Conservation (phyloP, 2,113 vertebrate genomes). For the Atrichornis clamosus region DNA sequence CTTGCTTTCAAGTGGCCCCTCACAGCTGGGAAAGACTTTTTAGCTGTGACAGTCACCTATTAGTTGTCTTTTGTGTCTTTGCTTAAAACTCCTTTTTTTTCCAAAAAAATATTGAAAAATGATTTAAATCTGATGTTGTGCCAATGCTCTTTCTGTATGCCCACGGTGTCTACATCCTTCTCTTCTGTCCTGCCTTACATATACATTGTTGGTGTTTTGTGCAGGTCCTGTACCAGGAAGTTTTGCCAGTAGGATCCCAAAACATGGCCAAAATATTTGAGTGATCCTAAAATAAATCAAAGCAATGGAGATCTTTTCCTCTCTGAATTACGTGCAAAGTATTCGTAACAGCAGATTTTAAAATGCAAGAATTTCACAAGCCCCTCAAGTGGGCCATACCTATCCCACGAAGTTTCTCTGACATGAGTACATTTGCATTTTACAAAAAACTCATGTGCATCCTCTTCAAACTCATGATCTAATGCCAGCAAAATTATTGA, state of each 20-base stretch:
- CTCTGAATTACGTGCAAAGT: background rate
- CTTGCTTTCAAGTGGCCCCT: background rate
- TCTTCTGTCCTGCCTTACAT: fast-evolving
- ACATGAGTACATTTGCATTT: background rate
- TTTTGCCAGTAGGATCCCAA: background rate
- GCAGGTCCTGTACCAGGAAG: background rate
- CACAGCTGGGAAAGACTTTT: background rate
- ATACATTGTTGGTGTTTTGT: background rate
- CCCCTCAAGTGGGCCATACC: background rate
- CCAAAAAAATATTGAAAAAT: background rate
- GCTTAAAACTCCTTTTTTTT: background rate
- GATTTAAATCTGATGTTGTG: background rate
- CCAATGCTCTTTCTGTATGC: background rate
- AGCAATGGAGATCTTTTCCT: background rate
- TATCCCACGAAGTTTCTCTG: background rate
- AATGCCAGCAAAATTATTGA: background rate
- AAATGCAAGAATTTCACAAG: background rate
- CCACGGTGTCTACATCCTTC: background rate
- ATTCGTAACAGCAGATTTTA: background rate
- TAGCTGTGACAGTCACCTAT: background rate
- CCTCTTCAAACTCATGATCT: background rate
- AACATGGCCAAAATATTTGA: background rate
- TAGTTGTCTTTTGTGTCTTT: background rate
- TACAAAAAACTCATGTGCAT: background rate
- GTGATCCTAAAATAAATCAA: background rate